phyloP scores from a whole-genome alignment of 2,797 vertebrate genomes.

The Trachops cirrhosus region DNA sequence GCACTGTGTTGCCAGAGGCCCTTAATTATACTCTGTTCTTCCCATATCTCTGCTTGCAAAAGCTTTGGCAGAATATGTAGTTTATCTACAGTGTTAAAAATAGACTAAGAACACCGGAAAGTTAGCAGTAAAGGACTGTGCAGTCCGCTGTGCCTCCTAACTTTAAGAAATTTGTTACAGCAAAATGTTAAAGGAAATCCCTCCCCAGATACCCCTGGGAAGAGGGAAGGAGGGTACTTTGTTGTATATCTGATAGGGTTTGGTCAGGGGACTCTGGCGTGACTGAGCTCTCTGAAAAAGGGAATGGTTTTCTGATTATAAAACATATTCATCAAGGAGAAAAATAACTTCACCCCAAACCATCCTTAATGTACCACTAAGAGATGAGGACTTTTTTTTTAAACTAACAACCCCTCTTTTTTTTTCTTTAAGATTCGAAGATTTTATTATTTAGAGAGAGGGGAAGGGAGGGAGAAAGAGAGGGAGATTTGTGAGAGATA shows the following conservation, averaged over 20 bases:
- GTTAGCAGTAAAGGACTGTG: conserved; percentile 15
- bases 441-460: no score
- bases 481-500: not conserved
- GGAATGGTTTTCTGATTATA: conserved; percentile 14
- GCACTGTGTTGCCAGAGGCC: conserved; percentile 14
- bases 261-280: not conserved
- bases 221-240: not conserved
- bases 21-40: conserved; percentile 58
- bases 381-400: not conserved
- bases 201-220: not conserved
- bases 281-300: not conserved
- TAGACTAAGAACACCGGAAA: conserved; percentile 21
- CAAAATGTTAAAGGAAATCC: not conserved
- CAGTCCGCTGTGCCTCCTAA: not conserved
- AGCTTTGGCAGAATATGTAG: conserved; percentile 45
- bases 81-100: conserved; percentile 64
- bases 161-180: conserved; percentile 30
- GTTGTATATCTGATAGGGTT: not conserved
- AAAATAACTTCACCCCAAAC: conserved; percentile 5
- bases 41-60: conserved; percentile 54
- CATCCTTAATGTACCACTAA: not conserved
- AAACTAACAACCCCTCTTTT: no score
- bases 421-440: no score
- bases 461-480: not conserved
- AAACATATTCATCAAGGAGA: not conserved